Base-by-base conservation (phyloP, 2,797 vertebrate genomes). In the Anabacerthia variegaticeps region DNA sequence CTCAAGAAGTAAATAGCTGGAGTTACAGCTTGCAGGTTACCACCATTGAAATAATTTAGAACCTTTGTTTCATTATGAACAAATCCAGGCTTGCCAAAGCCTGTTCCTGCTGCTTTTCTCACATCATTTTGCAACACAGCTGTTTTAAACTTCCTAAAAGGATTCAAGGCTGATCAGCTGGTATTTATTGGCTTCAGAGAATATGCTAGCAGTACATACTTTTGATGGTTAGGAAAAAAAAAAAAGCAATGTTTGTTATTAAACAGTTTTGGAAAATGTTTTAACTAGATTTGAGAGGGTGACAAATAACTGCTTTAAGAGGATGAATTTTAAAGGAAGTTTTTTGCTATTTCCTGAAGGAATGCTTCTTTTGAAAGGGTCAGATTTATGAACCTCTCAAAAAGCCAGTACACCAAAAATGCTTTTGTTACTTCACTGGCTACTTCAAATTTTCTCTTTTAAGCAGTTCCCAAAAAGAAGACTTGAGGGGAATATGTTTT, bases 341-440 rank as follows among this genome's bases (percentile, higher is more conserved):
- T n/a, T 78, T 69, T 77, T 73, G 32, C 59, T 78, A 21, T 41
- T 72, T 59, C 39, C 58, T 72, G 34, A 65, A 72, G 46, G 59
- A 82, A 94, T 71, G 44, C 30, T 95, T 95, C 62, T 88, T 97
- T 94, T 93, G 75, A 89, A 93, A 97, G 94, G 44, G 89, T 65
- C 78, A 91, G 54, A 86, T 91, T 95, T 51, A 12, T 66, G 85
- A 73, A 58, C 41, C 92, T 88, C 80, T 95, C 61, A 41, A 72
- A 93, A 69, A 80, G 24, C 58, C 51, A 91, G 56, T 90, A 72
- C 52, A 74, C 34, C 72, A 83, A 58, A 93, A 83, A 91, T 88
- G 69, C 67, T 90, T 92, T 77, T 95, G 55, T 92, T 94, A 39
- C 61, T 92, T 92, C 96, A 74, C 48, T 90, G 72, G 15, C 49